Conservation (phyloP, 2,888 invertebrate genomes). For the Odiellus spinosus region DNA sequence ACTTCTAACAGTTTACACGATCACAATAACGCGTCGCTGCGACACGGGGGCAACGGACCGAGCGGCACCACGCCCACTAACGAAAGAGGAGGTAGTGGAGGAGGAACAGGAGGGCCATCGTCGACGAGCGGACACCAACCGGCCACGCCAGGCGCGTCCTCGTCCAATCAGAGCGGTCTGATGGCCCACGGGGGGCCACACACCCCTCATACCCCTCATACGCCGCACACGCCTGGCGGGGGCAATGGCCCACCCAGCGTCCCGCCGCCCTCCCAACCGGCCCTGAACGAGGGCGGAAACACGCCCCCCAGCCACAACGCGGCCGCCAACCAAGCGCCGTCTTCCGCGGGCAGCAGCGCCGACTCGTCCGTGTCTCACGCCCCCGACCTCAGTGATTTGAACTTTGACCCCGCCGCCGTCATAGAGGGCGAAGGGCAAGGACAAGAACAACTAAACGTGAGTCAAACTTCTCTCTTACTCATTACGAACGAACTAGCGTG, state of each 20-base stretch:
- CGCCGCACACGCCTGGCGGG: conserved; percentile 55
- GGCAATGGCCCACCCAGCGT: conserved; percentile 65
- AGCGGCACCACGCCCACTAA: too few species aligned
- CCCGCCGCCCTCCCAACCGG: conserved; percentile 40
- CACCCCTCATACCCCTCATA: conserved; percentile 47
- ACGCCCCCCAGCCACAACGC: conserved; percentile 3
- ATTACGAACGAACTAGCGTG: too few species aligned
- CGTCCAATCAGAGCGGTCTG: conserved; percentile 13
- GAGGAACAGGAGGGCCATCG: too few species aligned
- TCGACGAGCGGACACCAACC: conserved; percentile 12
- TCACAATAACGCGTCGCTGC: conserved; percentile 6
- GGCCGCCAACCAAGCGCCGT: conserved; percentile 11
- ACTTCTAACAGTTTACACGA: conserved; percentile 17
- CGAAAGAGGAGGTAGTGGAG: too few species aligned
- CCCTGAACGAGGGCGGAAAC: conserved; percentile 5
- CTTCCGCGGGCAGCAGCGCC: conserved; percentile 12
- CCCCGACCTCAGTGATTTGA: conserved; percentile 44
- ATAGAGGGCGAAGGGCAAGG: conserved; percentile 74
- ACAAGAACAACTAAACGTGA: conserved; percentile 77
- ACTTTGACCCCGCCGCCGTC: conserved; percentile 82
- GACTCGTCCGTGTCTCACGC: conserved; percentile 17
- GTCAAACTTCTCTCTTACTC: too few species aligned
- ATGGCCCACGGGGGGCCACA: conserved; percentile 60
- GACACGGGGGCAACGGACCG: too few species aligned
- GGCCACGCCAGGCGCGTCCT: conserved; percentile 13